Evolutionary conservation across 1,140 invertebrate species (phyloP), one percentile per base, ranked within the genome.

Genomic region (Pachypeltis micranthus): DNA sequence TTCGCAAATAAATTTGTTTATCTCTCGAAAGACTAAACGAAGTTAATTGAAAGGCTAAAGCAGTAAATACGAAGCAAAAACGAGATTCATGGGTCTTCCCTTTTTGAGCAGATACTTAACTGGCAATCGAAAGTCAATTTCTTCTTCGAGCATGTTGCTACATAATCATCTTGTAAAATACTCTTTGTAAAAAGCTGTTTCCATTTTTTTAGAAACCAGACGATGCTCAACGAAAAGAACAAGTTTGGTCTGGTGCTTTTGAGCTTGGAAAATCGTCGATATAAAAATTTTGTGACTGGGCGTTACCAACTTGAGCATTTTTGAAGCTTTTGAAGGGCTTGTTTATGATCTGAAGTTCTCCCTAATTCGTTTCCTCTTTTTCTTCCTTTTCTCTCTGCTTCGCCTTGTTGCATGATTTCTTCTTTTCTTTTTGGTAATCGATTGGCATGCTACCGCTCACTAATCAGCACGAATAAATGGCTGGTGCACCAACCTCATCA

Each of bases 281-380:
- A 10, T 10, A 39, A 39, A 39, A 39, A 39, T 51, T 51, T 21
- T 51, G 10, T 51, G 47, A 51, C 47, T 51, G 47, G 23, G 23
- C 4, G 12, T 39, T 3, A 16, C 21, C 7, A 51, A 16, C 47
- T 51, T 51, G 47, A 51, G 47, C 47, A 51, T 51, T 51, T 51
- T 51, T 51, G 47, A 51, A 16, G 47, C 47, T 51, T 51, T 51
- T 51, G n/a, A 7, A 51, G 47, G 47, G 47, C 47, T 10, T 51
- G 47, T 51, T 51, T 51, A 51, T 51, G 47, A 51, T 51, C 47
- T 10, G 47, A 51, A 10, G 47, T 51, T 51, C 47, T 51, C 47
- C 23, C 47, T 16, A 10, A 51, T 14, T 51, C 10, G 12, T 21
- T 51, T 51, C 21, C 10, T 51, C 12, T 51, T 51, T 21, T 21